phyloP scores from a whole-genome alignment of 2,888 invertebrate species.

The Priocnemis perturbator region DNA sequence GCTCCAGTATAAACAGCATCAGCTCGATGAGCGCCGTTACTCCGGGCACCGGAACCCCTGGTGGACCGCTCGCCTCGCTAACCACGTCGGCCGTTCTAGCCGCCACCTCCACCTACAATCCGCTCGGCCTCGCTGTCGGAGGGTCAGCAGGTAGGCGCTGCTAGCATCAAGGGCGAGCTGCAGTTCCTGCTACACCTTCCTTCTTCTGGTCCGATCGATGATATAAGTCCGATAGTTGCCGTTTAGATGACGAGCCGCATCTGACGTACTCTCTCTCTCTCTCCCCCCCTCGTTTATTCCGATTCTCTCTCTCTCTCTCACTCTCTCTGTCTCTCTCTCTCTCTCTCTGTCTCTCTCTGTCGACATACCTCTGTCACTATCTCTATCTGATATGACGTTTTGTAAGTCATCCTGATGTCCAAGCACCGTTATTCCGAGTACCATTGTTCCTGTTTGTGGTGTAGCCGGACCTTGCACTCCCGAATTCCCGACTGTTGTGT shows the following conservation, averaged over 20 bases:
- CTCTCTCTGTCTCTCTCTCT: slow-evolving; percentile 13
- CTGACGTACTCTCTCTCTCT: slow-evolving; percentile 18
- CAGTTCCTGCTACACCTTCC: slow-evolving; percentile 74
- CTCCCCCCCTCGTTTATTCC: background rate
- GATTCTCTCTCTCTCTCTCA: slow-evolving; percentile 6
- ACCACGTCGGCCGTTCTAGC: slow-evolving; percentile 73
- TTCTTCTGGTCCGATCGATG: slow-evolving; percentile 44
- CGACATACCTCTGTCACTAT: slow-evolving; percentile 10
- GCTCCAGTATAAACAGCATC: slow-evolving; percentile 58
- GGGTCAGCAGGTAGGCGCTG: slow-evolving; percentile 84
- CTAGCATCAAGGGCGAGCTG: slow-evolving; percentile 74
- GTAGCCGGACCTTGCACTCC: slow-evolving; percentile 74
- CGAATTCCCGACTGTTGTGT: too few species aligned
- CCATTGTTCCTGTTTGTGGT: slow-evolving; percentile 65
- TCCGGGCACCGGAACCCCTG: slow-evolving; percentile 72
- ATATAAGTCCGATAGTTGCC: slow-evolving; percentile 27
- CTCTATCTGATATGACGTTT: slow-evolving; percentile 9
- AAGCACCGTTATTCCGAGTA: slow-evolving; percentile 43
- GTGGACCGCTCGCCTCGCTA: slow-evolving; percentile 71
- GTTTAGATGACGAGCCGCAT: slow-evolving; percentile 28
- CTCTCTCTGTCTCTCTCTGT: slow-evolving; percentile 19
- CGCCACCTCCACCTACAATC: slow-evolving; percentile 85
- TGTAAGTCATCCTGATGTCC: background rate
- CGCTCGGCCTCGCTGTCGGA: slow-evolving; percentile 89
- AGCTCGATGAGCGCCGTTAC: slow-evolving; percentile 79